Evolutionary conservation across 1,140 invertebrate genomes (phyloP), one percentile per base, ranked within the genome.

Genomic region (Lepidostoma basale): DNA sequence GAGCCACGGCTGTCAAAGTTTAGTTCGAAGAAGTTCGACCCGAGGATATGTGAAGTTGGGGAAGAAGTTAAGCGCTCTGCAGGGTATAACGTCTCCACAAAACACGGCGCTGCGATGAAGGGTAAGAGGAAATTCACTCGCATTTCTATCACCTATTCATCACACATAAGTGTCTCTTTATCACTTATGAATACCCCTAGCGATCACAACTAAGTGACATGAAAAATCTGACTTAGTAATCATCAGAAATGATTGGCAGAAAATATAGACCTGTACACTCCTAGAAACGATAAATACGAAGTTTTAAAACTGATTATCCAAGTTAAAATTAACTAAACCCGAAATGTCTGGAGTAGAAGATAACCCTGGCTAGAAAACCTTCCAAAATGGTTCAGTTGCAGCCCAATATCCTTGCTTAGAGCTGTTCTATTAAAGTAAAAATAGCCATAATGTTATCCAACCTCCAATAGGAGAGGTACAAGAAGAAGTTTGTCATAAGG

Each of bases 1-100:
- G 44, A 18, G 47, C 62, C 62, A 64, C 62, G 62, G 62, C 28
- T 49, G 62, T 49, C 62, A 64, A 64, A 64, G 62, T 64, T 64
- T n/a, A 14, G 44, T 49, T 25, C 6, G 45, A 39, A 26, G 39
- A 30, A 49, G 42, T 30, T 60, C 62, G 40, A 36, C 42, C 62
- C 58, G 25, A 14, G 28, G 33, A 47, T 33, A 20, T 12, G 44
- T 30, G 45, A 64, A 52, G 25, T 64, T 64, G 2, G 18, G 45
- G 10, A 49, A 3, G 30, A 56, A 36, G 28, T 36, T 56, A 16
- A 33, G 44, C 5, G 12, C 44, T 16, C 18, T 8, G 5, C 2
- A 5, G 16, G 12, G 18, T 22, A 12, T 20, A 47, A 5, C 3
- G 10, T 3, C 3, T 23, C 52, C 12, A 10, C 52, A 22, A 56